Evolutionary conservation across 2,113 vertebrate genomes (phyloP).

Genomic region (Pelecanus crispus): DNA sequence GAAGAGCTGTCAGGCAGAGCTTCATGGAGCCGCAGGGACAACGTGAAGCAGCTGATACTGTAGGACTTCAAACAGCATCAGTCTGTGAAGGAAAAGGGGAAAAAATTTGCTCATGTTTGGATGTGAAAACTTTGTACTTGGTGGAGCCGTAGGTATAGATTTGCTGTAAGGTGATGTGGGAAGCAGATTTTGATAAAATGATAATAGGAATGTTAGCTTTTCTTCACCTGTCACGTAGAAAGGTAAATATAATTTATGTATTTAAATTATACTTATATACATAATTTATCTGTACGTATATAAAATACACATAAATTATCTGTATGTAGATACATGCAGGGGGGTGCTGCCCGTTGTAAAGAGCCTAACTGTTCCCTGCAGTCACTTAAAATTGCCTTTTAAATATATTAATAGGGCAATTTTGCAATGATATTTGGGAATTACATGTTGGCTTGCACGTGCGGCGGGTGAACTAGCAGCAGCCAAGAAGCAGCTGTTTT

Average conservation of each 20-base stretch:
- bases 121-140: not conserved
- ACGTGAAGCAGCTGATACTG: fast-evolving
- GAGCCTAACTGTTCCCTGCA: not conserved
- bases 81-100: not conserved
- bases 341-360: not conserved
- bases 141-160: fast-evolving
- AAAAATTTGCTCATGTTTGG: not conserved
- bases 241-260: not conserved
- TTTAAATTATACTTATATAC: too few relatives aligned
- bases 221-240: not conserved
- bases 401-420: not conserved
- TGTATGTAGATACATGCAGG: fast-evolving
- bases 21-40: not conserved
- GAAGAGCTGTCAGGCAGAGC: not conserved
- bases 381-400: not conserved
- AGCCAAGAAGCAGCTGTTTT: not conserved
- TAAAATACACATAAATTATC: too few relatives aligned
- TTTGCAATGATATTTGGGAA: not conserved
- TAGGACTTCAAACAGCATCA: not conserved
- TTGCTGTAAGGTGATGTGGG: not conserved
- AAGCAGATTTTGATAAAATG: not conserved
- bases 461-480: not conserved
- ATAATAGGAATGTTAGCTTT: not conserved
- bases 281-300: too few relatives aligned
- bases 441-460: not conserved